Evolutionary conservation across 1,140 invertebrate species (phyloP).

Genomic region (Ceratina calcarata): DNA sequence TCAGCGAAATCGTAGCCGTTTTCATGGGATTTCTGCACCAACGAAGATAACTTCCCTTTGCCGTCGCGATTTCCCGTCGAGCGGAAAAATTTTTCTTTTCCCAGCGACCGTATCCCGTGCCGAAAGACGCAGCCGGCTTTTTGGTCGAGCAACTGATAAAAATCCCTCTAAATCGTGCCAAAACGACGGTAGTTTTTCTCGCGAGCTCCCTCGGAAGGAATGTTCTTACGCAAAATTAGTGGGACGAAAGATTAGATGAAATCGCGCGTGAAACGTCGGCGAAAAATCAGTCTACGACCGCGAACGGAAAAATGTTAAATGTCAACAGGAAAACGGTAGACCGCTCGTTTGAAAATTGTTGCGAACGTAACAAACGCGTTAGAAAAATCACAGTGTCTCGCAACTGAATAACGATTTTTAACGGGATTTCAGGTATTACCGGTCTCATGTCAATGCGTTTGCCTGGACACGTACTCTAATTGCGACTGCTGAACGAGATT

Average conservation of each 20-base stretch:
- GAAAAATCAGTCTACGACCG: too few species aligned
- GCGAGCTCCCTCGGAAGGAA: not conserved
- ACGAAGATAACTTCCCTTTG: conserved; percentile 49
- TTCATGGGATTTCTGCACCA: conserved; percentile 41
- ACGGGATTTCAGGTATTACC: conserved; percentile 42
- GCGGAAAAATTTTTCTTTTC: conserved; percentile 61
- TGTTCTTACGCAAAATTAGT: conserved; percentile 1
- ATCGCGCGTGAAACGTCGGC: not conserved
- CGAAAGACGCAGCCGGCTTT: conserved; percentile 33
- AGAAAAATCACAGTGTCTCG: not conserved
- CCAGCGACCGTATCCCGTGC: conserved; percentile 1
- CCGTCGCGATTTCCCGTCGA: conserved; percentile 43
- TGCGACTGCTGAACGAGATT: conserved; percentile 25
- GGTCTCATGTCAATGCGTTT: conserved; percentile 14
- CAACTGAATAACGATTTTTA: conserved; percentile 13
- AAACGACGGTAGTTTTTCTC: conserved; percentile 1
- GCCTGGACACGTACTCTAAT: not conserved
- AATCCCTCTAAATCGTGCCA: conserved; percentile 39
- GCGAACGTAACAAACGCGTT: not conserved
- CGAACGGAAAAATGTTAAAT: not conserved
- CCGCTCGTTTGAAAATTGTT: not conserved
- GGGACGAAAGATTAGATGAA: not conserved
- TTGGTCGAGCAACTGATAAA: conserved; percentile 41
- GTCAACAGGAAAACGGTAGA: not conserved
- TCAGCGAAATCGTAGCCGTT: conserved; percentile 58